Evolutionary conservation across 2,113 vertebrate genomes (phyloP).

Genomic region (Dolichallabes microphthalmus): DNA sequence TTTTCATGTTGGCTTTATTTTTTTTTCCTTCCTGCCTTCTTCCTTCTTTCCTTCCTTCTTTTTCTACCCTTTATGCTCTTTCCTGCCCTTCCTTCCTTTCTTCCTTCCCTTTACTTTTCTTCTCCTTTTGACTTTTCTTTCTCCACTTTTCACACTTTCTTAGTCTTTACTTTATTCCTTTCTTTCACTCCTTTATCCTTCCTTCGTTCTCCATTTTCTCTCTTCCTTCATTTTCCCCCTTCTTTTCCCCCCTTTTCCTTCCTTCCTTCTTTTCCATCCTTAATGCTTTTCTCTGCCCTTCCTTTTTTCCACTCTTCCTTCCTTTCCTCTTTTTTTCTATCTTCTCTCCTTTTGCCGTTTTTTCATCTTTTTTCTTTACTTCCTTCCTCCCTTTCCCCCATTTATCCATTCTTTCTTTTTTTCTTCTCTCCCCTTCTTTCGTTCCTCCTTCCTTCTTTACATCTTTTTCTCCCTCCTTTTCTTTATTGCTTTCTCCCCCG

Average conservation of each 20-base stretch:
- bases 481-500: no score
- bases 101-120: not conserved
- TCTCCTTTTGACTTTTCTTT: not conserved
- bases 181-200: not conserved
- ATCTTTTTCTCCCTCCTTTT: not conserved
- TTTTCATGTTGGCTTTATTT: rapidly evolving
- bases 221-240: no score
- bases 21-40: rapidly evolving
- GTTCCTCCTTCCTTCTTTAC: not conserved
- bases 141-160: not conserved
- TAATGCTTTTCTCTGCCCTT: not conserved
- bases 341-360: not conserved
- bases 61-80: not conserved
- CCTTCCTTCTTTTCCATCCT: no score
- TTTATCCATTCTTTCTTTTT: not conserved
- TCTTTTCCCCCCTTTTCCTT: no score
- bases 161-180: no score
- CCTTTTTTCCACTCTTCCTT: not conserved
- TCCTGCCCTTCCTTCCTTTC: not conserved
- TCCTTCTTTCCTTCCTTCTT: not conserved
- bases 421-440: no score
- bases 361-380: not conserved
- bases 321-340: not conserved
- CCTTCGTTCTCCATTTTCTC: not conserved
- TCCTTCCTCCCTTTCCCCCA: not conserved